Base-by-base conservation (phyloP, 1,140 invertebrate species). In the Drosophila persimilis region DNA sequence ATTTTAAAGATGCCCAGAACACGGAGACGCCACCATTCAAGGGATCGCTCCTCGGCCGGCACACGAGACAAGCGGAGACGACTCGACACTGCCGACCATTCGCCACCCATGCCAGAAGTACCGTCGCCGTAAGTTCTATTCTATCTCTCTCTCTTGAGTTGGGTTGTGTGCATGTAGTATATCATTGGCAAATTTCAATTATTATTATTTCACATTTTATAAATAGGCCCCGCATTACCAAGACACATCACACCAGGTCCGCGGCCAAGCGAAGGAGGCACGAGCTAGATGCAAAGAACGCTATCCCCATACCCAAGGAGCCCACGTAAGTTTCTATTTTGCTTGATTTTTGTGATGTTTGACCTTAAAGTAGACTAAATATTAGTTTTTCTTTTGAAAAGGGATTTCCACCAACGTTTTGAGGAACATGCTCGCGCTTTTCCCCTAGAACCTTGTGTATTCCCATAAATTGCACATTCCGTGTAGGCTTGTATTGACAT, bases 11-110 rank as follows among this genome's bases (percentile, higher is more conserved):
- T 96, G 95, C 95, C 95, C 75, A 94, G 95, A 83, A 95, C 94
- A 77, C 93, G 95, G 70, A 95, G 95, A 92, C 95, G 95, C 92
- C 95, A 95, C 90, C 95, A 95, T 77, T 94, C 95, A 53, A 94
- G 94, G 73, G 95, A 95, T 58, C 92, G 93, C 59, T 92, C 93
- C 58, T 92, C 90, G 44, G 90, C 84, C 35, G 90, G 92, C 67
- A 93, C 93, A 66, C 92, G 92, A 77, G 92, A 93, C 70, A 94
- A 94, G 91, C 92, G 93, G 73, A 92, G 93, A 74, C 93, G 93
- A 73, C 91, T 94, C 50, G 93, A 90, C 75, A 90, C 90, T 72
- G 81, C 83, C 60, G 90, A 91, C 75, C 75, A 74, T 47, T 90
- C 90, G 57, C 90, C 85, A 73, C 73, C 80, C 75, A 61, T 77